Evolutionary conservation across 2,113 vertebrate species (phyloP), one percentile per base, ranked within the genome.

Genomic region (Rostratula benghalensis): DNA sequence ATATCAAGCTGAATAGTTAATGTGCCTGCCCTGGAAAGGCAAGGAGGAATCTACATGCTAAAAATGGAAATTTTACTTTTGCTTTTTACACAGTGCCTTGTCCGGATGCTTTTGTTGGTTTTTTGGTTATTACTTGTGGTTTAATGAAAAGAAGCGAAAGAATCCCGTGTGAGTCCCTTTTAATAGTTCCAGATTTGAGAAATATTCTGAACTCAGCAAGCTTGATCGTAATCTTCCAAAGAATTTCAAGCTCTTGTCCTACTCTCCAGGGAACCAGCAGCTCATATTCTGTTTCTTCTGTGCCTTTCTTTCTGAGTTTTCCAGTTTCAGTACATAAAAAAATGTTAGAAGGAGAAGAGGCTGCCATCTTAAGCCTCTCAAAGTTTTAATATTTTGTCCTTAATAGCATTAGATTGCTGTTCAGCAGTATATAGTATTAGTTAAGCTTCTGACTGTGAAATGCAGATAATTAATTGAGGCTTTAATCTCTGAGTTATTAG

Each of bases 401-500:
- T 83, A 92, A 95, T 89, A 94, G 69, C 89, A 70, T 94, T 96
- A 94, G 74, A 61, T 79, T 89, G 90, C 94, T 93, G 86, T 84
- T 95, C 80, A 89, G 95, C 92, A 81, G 70, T 85, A 59, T 65
- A 79, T 23, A 64, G 43, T 74, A 82, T 96, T 97, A 96, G 95
- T 95, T 92, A 96, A 91, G 95, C 96, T 91, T 96, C 92, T 86
- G 48, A 82, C 77, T 96, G 87, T 94, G 87, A 95, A 97, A 96
- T 90, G 82, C 76, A 88, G 88, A 90, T 89, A 93, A 96, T 96
- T 94, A 94, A 95, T 95, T 86, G 91, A 94, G 59, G 79, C 87
- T 93, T 88, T 93, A 95, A 93, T 90, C 95, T 94, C 16, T 18
- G 70, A 85, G n/a, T 90, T 94, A 78, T 94, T 73, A 83, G 65